Conservation (phyloP, 2,113 vertebrate genomes). For the Haemorhous mexicanus region DNA sequence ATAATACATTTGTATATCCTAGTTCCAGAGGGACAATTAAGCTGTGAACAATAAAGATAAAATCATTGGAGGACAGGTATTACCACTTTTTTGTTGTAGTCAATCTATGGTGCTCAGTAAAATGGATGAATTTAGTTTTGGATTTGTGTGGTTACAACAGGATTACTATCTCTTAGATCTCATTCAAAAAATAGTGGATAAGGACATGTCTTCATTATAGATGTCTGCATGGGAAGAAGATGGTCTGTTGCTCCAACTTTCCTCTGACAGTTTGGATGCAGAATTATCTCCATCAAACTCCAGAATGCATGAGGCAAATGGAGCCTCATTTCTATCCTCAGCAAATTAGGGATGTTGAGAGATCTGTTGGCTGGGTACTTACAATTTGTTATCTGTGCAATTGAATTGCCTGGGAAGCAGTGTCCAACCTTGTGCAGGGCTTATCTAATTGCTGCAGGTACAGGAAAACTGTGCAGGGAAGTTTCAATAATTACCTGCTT, state of each 20-base stretch:
- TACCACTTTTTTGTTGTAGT: constrained; percentile 60
- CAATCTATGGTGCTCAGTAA: constrained; percentile 54
- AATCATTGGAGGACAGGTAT: constrained; percentile 60
- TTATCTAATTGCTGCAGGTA: background rate
- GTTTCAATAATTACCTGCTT: background rate
- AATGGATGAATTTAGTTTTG: constrained; percentile 56
- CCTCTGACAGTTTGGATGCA: background rate
- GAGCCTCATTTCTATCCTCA: constrained; percentile 36
- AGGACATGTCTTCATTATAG: constrained; percentile 65
- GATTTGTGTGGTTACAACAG: constrained; percentile 58
- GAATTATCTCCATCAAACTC: constrained; percentile 49
- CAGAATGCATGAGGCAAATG: constrained; percentile 54
- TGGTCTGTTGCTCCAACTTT: background rate
- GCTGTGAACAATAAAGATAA: constrained; percentile 57
- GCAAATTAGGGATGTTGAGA: constrained; percentile 52
- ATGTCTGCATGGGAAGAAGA: constrained; percentile 54
- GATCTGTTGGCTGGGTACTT: background rate
- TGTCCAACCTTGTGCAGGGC: background rate
- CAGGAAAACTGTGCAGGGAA: background rate
- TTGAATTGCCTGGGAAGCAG: constrained; percentile 28
- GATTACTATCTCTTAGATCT: constrained; percentile 57
- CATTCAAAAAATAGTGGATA: constrained; percentile 53
- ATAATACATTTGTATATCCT: constrained; percentile 53
- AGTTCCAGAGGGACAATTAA: constrained; percentile 55
- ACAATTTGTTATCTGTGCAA: constrained; percentile 16